Percentiles rank a stretch among this genome's conserved stretches.
Evolutionary conservation across 2,113 vertebrate genomes (phyloP).

Genomic region (Poeciliopsis occidentalis): DNA sequence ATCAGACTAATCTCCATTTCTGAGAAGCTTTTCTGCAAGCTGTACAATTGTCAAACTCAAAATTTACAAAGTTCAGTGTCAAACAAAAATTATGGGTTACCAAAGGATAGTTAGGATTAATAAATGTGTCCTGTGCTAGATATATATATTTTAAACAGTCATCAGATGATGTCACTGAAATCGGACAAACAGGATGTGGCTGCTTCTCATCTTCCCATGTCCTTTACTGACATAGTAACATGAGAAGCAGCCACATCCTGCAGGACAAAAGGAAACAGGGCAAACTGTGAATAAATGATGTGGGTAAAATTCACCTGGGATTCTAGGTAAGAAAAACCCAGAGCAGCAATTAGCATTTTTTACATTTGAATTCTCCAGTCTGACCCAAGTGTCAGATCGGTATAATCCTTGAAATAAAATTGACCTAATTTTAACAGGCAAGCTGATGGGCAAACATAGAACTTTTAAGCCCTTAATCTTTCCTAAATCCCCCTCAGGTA

Average conservation of each 20-base stretch:
- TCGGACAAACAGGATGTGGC: not conserved
- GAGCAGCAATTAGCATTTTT: constrained; percentile 22
- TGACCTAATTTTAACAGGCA: constrained; percentile 53
- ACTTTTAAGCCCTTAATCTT: constrained; percentile 58
- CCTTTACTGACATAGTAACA: constrained; percentile 5
- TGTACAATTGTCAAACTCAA: not conserved
- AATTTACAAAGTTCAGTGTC: not conserved
- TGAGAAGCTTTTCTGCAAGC: not conserved
- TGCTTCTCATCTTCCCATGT: constrained; percentile 19
- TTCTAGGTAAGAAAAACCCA: constrained; percentile 18
- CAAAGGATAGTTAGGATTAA: not conserved
- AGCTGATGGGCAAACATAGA: constrained; percentile 46
- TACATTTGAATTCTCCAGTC: constrained; percentile 34
- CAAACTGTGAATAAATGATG: constrained; percentile 13
- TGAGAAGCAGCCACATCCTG: not conserved
- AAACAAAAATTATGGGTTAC: not conserved
- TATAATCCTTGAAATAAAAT: constrained; percentile 54
- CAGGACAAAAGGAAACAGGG: not conserved
- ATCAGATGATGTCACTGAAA: not conserved
- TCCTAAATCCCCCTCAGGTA: constrained; percentile 48
- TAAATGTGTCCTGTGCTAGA: not conserved
- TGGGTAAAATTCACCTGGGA: constrained; percentile 8
- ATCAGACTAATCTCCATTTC: not conserved
- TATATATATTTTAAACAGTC: not conserved
- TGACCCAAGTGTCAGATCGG: constrained; percentile 42